Conservation (phyloP, 2,888 invertebrate genomes). For the Ptilodon capucinus region DNA sequence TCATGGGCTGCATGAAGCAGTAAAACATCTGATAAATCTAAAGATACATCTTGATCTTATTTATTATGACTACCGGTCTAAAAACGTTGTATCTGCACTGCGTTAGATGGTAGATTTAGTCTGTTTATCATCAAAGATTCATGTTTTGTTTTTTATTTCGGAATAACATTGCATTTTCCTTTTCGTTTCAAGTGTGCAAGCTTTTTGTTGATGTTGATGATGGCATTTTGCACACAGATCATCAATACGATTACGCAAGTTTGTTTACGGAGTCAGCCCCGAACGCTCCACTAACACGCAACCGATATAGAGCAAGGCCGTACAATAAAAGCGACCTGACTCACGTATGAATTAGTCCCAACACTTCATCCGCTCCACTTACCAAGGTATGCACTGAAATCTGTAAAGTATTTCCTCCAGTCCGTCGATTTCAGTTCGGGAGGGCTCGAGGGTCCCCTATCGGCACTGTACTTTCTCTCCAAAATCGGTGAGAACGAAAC, state of each 20-base stretch:
- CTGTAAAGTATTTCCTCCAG: slow-evolving; percentile 76
- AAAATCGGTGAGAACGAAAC: slow-evolving; percentile 85
- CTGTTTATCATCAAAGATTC: not conserved
- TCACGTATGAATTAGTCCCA: slow-evolving; percentile 53
- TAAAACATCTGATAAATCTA: not conserved
- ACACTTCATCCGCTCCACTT: slow-evolving; percentile 50
- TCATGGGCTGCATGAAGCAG: not conserved
- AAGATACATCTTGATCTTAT: not conserved
- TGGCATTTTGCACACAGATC: slow-evolving; percentile 4
- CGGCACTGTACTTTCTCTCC: slow-evolving; percentile 80
- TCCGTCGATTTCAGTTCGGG: slow-evolving; percentile 66
- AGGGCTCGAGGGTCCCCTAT: slow-evolving; percentile 60
- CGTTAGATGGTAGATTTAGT: not conserved
- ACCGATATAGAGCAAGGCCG: slow-evolving; percentile 78
- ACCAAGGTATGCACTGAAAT: slow-evolving; percentile 80
- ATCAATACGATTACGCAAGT: slow-evolving; percentile 64
- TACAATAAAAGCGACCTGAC: slow-evolving; percentile 66
- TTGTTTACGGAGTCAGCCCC: slow-evolving; percentile 69
- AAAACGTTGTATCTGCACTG: not conserved
- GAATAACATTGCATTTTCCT: slow-evolving; percentile 36
- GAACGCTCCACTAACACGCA: slow-evolving; percentile 71
- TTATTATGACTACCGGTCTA: not conserved
- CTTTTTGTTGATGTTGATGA: not conserved
- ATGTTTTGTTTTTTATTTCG: slow-evolving; percentile 6
- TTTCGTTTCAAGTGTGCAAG: not conserved